Percentiles rank a stretch among this genome's conserved stretches.
Conservation (phyloP, 2,888 invertebrate genomes). For the Aplocera efformata region DNA sequence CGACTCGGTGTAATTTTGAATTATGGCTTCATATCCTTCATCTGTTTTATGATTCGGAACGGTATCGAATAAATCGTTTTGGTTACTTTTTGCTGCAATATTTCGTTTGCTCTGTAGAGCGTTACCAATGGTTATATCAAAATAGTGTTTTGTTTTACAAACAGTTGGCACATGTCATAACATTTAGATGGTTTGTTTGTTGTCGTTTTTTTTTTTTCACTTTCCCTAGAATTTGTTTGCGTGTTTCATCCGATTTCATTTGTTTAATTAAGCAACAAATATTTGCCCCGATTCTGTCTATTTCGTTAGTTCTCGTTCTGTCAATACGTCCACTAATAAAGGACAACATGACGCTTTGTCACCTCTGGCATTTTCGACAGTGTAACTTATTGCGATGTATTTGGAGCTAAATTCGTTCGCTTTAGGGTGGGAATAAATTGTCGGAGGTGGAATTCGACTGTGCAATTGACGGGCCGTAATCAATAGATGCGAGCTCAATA, state of each 20-base stretch:
- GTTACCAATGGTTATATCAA: conserved; percentile 12
- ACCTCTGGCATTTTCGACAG: conserved; percentile 32
- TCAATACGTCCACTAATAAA: conserved; percentile 68
- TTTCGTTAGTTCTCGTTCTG: conserved; percentile 67
- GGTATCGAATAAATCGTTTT: conserved; percentile 30
- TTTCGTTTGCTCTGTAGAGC: conserved; percentile 19
- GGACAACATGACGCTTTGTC: conserved; percentile 45
- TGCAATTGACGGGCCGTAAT: conserved; percentile 41
- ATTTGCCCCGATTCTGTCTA: conserved; percentile 61
- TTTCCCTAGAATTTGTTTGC: conserved; percentile 32
- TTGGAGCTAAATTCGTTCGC: conserved; percentile 29
- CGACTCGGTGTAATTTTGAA: conserved; percentile 55
- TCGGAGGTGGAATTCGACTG: conserved; percentile 39
- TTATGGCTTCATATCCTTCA: conserved; percentile 54
- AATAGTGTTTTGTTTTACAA: conserved; percentile 13
- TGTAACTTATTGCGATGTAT: conserved; percentile 33
- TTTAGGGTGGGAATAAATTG: conserved; percentile 29
- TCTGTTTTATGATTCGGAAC: conserved; percentile 45
- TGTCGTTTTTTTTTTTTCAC: conserved; percentile 32
- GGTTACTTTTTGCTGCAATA: conserved; percentile 19
- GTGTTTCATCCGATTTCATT: conserved; percentile 58
- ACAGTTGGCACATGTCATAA: conserved; percentile 62
- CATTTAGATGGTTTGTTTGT: conserved; percentile 38
- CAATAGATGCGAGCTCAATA: conserved; percentile 46
- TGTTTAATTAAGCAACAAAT: conserved; percentile 70